Evolutionary conservation across 2,888 invertebrate species (phyloP), one percentile per base, ranked within the genome.

Genomic region (Mechanitis mazaeus): DNA sequence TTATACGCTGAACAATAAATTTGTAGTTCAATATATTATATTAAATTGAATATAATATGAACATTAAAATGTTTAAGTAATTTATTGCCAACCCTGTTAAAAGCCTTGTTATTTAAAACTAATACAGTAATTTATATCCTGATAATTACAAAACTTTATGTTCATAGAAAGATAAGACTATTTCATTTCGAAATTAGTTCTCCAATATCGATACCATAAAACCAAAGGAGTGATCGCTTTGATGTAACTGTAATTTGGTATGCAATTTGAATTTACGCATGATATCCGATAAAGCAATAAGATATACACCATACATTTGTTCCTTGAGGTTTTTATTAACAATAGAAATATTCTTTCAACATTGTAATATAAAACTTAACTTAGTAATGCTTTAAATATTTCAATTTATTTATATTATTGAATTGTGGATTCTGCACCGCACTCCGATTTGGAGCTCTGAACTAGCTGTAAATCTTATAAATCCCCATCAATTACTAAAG

Each of bases 401-500:
- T 42, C 42, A 42, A 42, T 42, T 9, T 42, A 42, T 42, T 42
- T 9, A 42, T 42, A 42, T 42, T 42, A 42, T n/a, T 50, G 31
- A 50, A 31, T 50, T 50, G 50, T 50, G 31, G 7, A 50, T 50
- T 50, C 31, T 35, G 6, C 35, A 12, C 47, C 31, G 55, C 46
- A 50, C 50, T 60, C 46, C 31, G 33, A 42, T 11, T 56, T 42
- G 47, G 28, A 28, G 55, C 38, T 28, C 45, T 6, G 42, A 31
- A 33, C 33, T 33, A 33, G 7, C 53, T 35, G 38, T 45, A 55
- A 67, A 64, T 67, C 67, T 59, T 56, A 66, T 66, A 64, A 63
- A 68, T 66, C 61, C 61, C 63, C 59, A 67, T 75, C 84, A 83
- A 85, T 85, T 83, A 83, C 84, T 83, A 83, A 77, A 75, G 74